Conservation (phyloP, 1,140 invertebrate species). For the Episyrphus balteatus region DNA sequence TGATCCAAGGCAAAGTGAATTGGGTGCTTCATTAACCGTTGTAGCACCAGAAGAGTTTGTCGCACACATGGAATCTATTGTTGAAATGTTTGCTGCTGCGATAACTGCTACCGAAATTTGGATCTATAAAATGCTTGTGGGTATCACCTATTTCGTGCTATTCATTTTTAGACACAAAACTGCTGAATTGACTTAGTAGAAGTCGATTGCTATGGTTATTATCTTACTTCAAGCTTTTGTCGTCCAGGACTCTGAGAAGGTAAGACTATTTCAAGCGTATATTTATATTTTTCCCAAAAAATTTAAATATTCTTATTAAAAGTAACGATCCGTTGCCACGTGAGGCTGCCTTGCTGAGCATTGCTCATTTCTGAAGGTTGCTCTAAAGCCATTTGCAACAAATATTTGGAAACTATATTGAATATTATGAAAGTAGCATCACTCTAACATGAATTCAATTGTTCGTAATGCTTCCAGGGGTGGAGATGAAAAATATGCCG, state of each 20-base stretch:
- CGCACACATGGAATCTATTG: constrained; percentile 25
- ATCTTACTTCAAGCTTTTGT: constrained; percentile 46
- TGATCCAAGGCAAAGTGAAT: no score
- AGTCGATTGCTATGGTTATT: constrained; percentile 51
- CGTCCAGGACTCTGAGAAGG: no score
- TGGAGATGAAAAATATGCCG: no score
- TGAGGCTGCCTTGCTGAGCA: constrained; percentile 58
- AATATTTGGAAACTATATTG: no score
- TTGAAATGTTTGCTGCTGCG: constrained; percentile 21
- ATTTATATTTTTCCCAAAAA: neutral
- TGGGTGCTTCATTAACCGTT: constrained; percentile 23
- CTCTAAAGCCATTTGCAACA: no score
- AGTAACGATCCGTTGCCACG: constrained; percentile 45
- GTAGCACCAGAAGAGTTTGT: constrained; percentile 32
- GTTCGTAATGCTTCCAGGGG: no score
- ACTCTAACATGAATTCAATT: constrained; percentile 46
- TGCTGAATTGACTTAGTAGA: constrained; percentile 51
- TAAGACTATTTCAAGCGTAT: neutral
- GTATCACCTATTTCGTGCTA: constrained; percentile 23
- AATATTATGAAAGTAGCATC: constrained; percentile 67
- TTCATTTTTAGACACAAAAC: constrained; percentile 26
- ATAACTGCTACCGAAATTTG: no score
- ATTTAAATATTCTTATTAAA: constrained; percentile 37
- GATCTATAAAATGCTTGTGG: no score
- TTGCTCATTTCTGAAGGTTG: constrained; percentile 75